Evolutionary conservation across 2,888 invertebrate genomes (phyloP).

Genomic region (Seladonia tumulorum): DNA sequence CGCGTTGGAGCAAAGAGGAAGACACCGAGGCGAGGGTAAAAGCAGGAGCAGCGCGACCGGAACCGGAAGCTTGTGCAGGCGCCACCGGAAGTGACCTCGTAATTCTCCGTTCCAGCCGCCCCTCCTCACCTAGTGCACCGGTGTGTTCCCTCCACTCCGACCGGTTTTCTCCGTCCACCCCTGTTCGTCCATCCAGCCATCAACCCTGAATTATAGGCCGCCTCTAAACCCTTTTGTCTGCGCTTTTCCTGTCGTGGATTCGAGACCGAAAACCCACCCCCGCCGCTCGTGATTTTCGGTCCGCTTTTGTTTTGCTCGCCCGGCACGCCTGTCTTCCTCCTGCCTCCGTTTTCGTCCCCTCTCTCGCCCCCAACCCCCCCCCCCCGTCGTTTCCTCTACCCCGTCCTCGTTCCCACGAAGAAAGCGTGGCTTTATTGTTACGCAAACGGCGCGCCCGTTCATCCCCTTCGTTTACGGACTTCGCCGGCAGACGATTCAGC

Average conservation of each 20-base stretch:
- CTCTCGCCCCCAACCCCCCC: background rate
- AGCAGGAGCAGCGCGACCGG: constrained; percentile 78
- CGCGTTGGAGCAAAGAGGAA: constrained; percentile 41
- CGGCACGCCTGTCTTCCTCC: constrained; percentile 43
- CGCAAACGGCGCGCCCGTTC: constrained; percentile 41
- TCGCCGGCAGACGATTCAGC: constrained; percentile 22
- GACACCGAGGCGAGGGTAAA: constrained; percentile 55
- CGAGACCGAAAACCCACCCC: constrained; percentile 65
- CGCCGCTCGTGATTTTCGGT: constrained; percentile 72
- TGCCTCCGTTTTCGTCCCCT: background rate
- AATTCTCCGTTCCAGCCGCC: constrained; percentile 80
- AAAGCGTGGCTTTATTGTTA: constrained; percentile 60
- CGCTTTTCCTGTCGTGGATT: constrained; percentile 82
- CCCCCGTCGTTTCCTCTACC: background rate
- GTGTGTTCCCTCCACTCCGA: constrained; percentile 45
- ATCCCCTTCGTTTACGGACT: constrained; percentile 33
- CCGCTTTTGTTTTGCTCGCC: constrained; percentile 70
- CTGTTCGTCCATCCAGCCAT: constrained; percentile 77
- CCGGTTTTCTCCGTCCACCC: constrained; percentile 40
- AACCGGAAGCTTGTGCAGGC: constrained; percentile 84
- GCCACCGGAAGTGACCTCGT: constrained; percentile 84
- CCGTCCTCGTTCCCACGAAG: constrained; percentile 30
- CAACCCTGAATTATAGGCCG: constrained; percentile 83
- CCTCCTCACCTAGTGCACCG: constrained; percentile 48
- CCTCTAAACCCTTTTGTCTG: constrained; percentile 83